Evolutionary conservation across 1,140 invertebrate genomes (phyloP), one percentile per base, ranked within the genome.

Genomic region (Drosophila subobscura): DNA sequence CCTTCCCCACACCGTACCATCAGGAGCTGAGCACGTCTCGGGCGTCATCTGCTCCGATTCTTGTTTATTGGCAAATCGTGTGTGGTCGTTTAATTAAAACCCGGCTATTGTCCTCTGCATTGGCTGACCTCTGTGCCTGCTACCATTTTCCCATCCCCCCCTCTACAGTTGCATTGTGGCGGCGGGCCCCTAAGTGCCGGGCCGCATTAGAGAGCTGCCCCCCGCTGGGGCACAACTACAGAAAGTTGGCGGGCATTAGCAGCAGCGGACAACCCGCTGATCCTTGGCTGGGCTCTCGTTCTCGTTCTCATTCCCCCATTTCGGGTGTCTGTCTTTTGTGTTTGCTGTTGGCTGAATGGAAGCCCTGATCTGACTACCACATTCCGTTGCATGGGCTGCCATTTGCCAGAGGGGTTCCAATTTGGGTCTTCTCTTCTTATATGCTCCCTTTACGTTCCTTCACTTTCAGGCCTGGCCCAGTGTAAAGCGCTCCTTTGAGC

Each of bases 401-500:
- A 37, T 4, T 37, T 52, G 14, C n/a, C 5, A 5, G 22, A n/a
- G n/a, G 25, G 20, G 14, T 7, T 55, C 42, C 49, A 75, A 55
- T 51, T 47, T 63, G 33, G 40, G 50, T 53, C 23, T 56, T 23
- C 16, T n/a, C 2, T 1, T 46, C 33, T 37, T 8, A 37, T 37
- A 12, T 37, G 33, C 10, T 37, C 10, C 33, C 10, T 10, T 12
- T 37, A 12, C 10, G 40, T 51, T 72, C 27, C 7, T 10, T 50
- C 5, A 27, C 7, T 68, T 73, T 41, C 77, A 91, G 90, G 86
- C 90, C 41, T 91, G 90, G 90, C 86, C 90, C 53, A 79, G 72
- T 60, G 83, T 91, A 22, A 91, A 91, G 68, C 81, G 84, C 20
- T 72, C 90, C 29, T 91, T 91, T 72, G 90, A 91, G 54, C 59